A percentile compares a stretch with the other conserved stretches of the same genome.
phyloP scores from a whole-genome alignment of 2,888 invertebrate species.

The Agrilus cyanescens region DNA sequence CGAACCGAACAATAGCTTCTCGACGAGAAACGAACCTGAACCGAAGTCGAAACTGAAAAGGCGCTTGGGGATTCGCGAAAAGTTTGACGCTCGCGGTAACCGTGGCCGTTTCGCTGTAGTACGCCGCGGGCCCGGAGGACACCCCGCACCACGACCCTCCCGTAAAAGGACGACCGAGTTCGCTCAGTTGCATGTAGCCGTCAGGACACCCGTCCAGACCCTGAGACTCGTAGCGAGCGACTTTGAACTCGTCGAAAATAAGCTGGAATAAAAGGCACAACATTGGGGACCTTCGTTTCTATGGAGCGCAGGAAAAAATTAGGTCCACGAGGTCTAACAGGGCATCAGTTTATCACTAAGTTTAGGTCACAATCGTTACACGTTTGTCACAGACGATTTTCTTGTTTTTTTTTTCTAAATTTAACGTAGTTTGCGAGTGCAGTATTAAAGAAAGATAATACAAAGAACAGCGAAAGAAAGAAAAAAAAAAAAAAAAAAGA shows the following conservation, averaged over 20 bases:
- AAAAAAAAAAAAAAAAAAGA: too few relatives aligned
- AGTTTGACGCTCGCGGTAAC: conserved; percentile 76
- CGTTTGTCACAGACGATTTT: too few relatives aligned
- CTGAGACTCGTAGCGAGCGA: conserved; percentile 69
- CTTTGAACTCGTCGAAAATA: conserved; percentile 79
- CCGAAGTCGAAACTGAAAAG: conserved; percentile 69
- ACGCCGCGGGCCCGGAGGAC: conserved; percentile 67
- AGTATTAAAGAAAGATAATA: too few relatives aligned
- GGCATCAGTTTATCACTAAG: too few relatives aligned
- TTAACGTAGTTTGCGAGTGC: too few relatives aligned
- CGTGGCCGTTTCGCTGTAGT: conserved; percentile 83
- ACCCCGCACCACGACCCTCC: conserved; percentile 86
- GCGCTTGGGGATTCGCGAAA: conserved; percentile 57
- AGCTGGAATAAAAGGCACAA: conserved; percentile 39
- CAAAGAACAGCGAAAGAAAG: too few relatives aligned
- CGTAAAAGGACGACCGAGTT: conserved; percentile 75
- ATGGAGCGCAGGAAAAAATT: too few relatives aligned
- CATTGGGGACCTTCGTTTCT: too few relatives aligned
- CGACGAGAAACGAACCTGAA: conserved; percentile 73
- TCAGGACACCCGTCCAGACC: conserved; percentile 71
- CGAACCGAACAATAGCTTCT: conserved; percentile 70
- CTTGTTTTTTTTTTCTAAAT: too few relatives aligned
- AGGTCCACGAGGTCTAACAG: too few relatives aligned
- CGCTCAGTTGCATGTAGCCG: conserved; percentile 78
- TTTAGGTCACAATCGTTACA: too few relatives aligned